Base-by-base conservation (phyloP, 2,113 vertebrate genomes). In the Gymnocephalus cernua region DNA sequence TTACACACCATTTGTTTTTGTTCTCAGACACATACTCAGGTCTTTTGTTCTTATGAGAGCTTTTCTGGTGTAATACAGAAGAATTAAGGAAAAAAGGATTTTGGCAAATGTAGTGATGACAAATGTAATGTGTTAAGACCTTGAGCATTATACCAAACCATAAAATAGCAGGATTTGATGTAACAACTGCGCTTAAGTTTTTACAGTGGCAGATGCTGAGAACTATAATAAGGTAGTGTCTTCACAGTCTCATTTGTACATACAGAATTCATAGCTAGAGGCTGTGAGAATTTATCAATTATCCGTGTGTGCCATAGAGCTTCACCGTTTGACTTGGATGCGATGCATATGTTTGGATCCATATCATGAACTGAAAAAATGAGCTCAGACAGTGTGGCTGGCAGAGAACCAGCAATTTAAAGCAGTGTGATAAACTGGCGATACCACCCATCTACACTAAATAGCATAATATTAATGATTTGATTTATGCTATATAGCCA, bases 251-350 rank as follows among this genome's bases (percentile, higher is more conserved):
- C 70, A 64, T 90, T 91, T 88, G 61, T 86, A 80, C 77, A 84
- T 71, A 74, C 72, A 74, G 35, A 79, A 86, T 74, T 82, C 69
- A 80, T 85, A 68, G 74, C 85, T 83, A 56, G 56, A 85, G 79
- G 86, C 90, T 78, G 64, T 48, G 70, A 77, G 45, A 88, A 89
- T 88, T 75, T 62, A 77, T 68, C 80, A 84, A 83, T 87, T 89
- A 89, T 86, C 71, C n/a, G 29, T 82, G 74, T 86, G 84, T 64
- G 54, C 61, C 72, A 48, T 61, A 41, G 71, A 84, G 82, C 75
- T 77, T 32, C 73, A 29, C 79, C 78, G 63, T 80, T 86, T 83
- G 84, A 87, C 82, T 82, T 88, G 80, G 75, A 80, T 75, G 53
- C 48, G 74, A 79, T 14, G 65, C 5, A 1, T 69, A 53, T 8